Base-by-base conservation (phyloP, 2,113 vertebrate genomes). In the Ctenomys sociabilis region DNA sequence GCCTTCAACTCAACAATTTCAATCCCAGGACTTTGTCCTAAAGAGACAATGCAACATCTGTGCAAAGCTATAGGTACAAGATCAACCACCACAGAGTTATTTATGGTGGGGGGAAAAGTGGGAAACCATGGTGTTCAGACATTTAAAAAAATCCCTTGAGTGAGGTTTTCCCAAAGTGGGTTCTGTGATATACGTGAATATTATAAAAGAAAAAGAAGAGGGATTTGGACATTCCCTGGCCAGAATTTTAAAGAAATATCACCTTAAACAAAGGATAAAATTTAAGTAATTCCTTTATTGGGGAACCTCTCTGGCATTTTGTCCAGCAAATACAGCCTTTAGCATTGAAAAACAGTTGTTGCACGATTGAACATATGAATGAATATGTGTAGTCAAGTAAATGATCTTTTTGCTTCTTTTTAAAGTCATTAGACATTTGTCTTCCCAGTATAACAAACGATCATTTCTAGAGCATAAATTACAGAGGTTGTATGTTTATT, bases 21-120 rank as follows among this genome's bases (percentile, higher is more conserved):
- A 81, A 52, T 87, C 63, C 40, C 32, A 95, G 24, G 40, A 90
- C 88, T 91, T 78, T 63, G 83, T 83, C 54, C 94, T 96, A 86
- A 92, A 78, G 17, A 85, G 40, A 94, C 66, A 37, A 43, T 92
- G 37, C 85, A 88, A 82, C 72, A 77, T 32, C 32, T 90, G 81
- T 49, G 16, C 85, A 72, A 72, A 88, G 96, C 52, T 72, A 8
- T 63, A 93, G 85, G 43, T 82, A 43, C 61, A 77, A 52, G 89
- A 95, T 61, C 32, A 68, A 85, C 90, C 84, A 57, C 70, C 1
- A 0, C 28, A 5, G 32, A 37, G 37, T 95, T 87, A 85, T 90
- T 93, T 88, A 95, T 85, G 90, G 77, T 78, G 72, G 59, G 24
- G 24, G 52, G 35, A 87, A 80, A 64, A 5, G 64, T 43, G 57